Percentiles rank a stretch among this genome's conserved stretches.
Conservation (phyloP, 2,797 vertebrate genomes). For the Schizopygopsis malacanthus region DNA sequence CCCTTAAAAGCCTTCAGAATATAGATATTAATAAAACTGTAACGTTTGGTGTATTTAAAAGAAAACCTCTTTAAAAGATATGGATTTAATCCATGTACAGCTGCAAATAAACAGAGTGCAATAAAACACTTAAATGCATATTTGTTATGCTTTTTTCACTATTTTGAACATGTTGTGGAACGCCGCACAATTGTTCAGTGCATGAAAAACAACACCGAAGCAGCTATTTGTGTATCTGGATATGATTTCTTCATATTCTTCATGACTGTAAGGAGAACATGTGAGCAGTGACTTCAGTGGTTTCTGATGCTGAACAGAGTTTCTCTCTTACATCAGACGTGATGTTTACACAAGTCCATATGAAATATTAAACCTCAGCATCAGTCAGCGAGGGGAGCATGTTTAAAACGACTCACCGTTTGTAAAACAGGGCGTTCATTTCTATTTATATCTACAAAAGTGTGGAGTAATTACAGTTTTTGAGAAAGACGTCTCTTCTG, state of each 20-base stretch:
- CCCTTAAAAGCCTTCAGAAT: neutral
- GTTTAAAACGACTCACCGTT: neutral
- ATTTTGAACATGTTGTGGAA: neutral
- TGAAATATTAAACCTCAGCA: neutral
- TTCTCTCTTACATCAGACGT: neutral
- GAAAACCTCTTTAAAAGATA: neutral
- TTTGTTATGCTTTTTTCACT: neutral
- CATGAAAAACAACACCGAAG: neutral
- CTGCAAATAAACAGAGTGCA: neutral
- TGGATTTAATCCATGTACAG: neutral
- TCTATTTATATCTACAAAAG: neutral
- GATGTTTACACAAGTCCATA: neutral
- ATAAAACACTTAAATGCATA: neutral
- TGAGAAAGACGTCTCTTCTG: neutral
- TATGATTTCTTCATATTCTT: neutral
- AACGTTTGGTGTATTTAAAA: neutral
- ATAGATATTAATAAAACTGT: neutral
- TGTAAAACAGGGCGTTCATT: neutral
- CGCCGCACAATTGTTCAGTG: neutral
- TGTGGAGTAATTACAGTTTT: neutral
- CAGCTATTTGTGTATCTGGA: neutral
- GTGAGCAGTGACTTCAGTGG: slow-evolving; percentile 26
- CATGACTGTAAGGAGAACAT: slow-evolving; percentile 3
- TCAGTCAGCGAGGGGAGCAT: neutral
- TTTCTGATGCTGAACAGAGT: neutral